These are phyloP conservation scores for Nysson spinosus DNA, from an alignment of 2,888 invertebrate species.

Conservation along the genomic window DNA sequence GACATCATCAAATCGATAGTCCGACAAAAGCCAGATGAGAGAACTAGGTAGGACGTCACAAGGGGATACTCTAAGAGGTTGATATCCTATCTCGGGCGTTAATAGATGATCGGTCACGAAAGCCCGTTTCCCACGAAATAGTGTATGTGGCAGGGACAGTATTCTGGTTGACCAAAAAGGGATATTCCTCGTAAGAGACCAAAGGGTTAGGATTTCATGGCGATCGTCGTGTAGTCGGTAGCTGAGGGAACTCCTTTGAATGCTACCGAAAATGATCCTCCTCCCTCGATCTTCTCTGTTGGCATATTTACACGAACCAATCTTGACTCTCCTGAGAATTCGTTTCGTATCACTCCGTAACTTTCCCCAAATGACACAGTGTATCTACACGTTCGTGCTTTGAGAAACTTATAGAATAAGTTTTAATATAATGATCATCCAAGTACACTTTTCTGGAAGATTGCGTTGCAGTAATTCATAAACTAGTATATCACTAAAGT, in stretches of 20 bases:
- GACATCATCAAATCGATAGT: conserved; percentile 37
- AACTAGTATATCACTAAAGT: too few species aligned
- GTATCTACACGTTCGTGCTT: not conserved
- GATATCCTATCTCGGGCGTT: conserved; percentile 35
- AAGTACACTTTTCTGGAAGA: too few species aligned
- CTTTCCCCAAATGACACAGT: not conserved
- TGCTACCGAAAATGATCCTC: not conserved
- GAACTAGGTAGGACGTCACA: conserved; percentile 6
- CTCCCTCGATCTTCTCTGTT: not conserved
- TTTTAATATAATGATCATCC: too few species aligned
- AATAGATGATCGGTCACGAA: conserved; percentile 52
- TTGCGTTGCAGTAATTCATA: too few species aligned
- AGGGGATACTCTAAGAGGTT: conserved; percentile 10
- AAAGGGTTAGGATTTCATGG: conserved; percentile 32
- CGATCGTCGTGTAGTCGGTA: conserved; percentile 4
- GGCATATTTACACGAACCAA: conserved; percentile 37
- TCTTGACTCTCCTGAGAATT: conserved; percentile 22
- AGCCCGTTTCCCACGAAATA: conserved; percentile 27
- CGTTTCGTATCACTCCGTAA: conserved; percentile 1
- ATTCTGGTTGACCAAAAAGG: conserved; percentile 7
- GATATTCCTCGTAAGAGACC: conserved; percentile 2
- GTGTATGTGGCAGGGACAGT: conserved; percentile 15
- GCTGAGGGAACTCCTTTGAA: conserved; percentile 27
- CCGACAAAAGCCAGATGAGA: conserved; percentile 3
- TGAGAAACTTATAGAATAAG: too few species aligned